Conservation (phyloP, 2,797 vertebrate genomes). For the Sternotherus odoratus region DNA sequence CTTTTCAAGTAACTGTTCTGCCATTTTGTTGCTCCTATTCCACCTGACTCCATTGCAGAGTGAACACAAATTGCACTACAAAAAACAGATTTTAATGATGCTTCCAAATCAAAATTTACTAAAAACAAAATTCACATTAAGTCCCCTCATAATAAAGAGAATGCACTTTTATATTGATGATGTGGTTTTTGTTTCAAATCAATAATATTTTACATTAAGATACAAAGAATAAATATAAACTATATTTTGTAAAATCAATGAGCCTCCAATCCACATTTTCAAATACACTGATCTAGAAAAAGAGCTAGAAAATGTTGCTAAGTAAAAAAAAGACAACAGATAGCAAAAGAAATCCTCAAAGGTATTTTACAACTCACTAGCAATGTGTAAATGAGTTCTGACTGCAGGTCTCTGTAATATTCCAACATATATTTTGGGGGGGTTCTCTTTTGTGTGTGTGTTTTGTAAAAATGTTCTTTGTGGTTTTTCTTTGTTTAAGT, state of each 20-base stretch:
- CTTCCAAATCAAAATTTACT: slow-evolving; percentile 22
- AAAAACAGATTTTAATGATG: accelerated
- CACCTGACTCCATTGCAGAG: slow-evolving; percentile 56
- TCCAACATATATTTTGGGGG: slow-evolving; percentile 3
- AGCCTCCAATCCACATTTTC: slow-evolving; percentile 34
- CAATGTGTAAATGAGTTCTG: slow-evolving; percentile 49
- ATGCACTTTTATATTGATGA: not conserved
- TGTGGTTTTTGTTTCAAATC: slow-evolving; percentile 7
- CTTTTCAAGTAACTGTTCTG: slow-evolving; percentile 44
- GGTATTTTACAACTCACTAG: slow-evolving; percentile 60
- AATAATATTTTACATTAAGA: slow-evolving; percentile 16
- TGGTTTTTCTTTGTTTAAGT: slow-evolving; percentile 33
- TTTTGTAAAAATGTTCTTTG: slow-evolving; percentile 57
- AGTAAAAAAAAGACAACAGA: slow-evolving; percentile 14
- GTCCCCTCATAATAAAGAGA: slow-evolving; percentile 20
- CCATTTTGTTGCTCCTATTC: slow-evolving; percentile 53
- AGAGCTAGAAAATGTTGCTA: slow-evolving; percentile 41
- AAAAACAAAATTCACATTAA: not conserved
- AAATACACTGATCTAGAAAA: slow-evolving; percentile 24
- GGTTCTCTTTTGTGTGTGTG: not conserved
- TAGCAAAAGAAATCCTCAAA: slow-evolving; percentile 59
- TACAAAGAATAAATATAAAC: slow-evolving; percentile 42
- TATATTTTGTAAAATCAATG: slow-evolving; percentile 48
- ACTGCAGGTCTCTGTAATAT: slow-evolving; percentile 26
- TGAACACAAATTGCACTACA: slow-evolving; percentile 12